These are phyloP conservation scores for Ophiodon elongatus DNA, from an alignment of 2,113 vertebrate species.

Conservation along the genomic window DNA sequence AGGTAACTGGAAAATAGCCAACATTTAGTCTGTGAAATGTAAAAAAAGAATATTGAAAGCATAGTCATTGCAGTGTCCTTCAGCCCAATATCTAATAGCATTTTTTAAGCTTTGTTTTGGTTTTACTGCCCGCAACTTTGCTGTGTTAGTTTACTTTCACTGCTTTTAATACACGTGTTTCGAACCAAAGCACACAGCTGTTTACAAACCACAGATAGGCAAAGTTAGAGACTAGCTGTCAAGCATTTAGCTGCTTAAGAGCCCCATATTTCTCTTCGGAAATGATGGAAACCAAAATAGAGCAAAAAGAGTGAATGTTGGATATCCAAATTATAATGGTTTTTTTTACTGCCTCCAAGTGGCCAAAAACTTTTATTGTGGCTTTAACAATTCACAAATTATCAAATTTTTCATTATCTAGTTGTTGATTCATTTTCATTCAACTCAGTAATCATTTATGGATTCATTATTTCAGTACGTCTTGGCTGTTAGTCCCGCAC, in stretches of 20 bases:
- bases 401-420: too few species aligned
- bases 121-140: not conserved
- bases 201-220: not conserved
- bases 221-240: not conserved
- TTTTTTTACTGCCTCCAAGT: not conserved
- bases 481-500: not conserved
- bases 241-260: not conserved
- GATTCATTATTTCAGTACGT: not conserved
- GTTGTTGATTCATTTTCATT: not conserved
- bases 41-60: not conserved
- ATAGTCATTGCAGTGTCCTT: not conserved
- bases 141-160: not conserved
- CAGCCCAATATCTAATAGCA: not conserved
- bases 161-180: too few species aligned
- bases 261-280: not conserved
- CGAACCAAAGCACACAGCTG: not conserved
- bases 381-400: not conserved
- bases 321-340: too few species aligned
- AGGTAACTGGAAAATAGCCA: not conserved
- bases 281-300: not conserved
- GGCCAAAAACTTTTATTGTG: not conserved
- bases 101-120: not conserved
- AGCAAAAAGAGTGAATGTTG: not conserved
- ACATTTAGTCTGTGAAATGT: constrained; percentile 4
- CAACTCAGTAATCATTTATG: not conserved